Percentiles rank a stretch among this genome's conserved stretches.
Conservation (phyloP, 2,113 vertebrate genomes). For the Phyllostomus discolor region DNA sequence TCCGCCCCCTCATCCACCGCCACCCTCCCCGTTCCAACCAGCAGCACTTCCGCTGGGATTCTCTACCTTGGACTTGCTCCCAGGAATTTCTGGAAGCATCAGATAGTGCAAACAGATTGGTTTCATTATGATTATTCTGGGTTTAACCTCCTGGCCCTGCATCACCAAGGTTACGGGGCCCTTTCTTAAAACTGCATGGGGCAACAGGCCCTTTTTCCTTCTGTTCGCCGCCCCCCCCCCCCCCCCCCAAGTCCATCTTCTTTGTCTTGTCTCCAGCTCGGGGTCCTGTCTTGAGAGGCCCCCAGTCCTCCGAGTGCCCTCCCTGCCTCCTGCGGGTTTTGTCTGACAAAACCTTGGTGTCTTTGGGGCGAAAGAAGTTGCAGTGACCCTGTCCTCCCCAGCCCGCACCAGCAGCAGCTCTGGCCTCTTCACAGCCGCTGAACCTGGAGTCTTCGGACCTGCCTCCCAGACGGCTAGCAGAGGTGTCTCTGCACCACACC, state of each 20-base stretch:
- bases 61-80: constrained; percentile 60
- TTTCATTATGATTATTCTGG: constrained; percentile 64
- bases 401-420: background rate
- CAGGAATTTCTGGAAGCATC: constrained; percentile 65
- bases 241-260: background rate
- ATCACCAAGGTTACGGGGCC: background rate
- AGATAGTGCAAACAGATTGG: constrained; percentile 52
- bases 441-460: background rate
- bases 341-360: background rate
- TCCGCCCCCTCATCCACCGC: background rate
- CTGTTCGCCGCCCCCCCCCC: background rate
- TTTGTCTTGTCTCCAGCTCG: background rate
- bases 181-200: background rate
- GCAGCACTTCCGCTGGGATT: constrained; percentile 56
- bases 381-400: background rate
- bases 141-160: constrained; percentile 61
- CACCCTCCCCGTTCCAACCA: constrained; percentile 27
- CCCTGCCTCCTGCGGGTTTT: background rate
- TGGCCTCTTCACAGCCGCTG: background rate
- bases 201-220: background rate
- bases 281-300: background rate
- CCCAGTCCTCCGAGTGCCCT: background rate
- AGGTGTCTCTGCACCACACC: too few species aligned
- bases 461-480: background rate
- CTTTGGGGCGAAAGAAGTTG: background rate